Percentiles rank a stretch among this genome's conserved stretches.
Evolutionary conservation across 2,888 invertebrate genomes (phyloP).

Genomic region (Meteorus colon): DNA sequence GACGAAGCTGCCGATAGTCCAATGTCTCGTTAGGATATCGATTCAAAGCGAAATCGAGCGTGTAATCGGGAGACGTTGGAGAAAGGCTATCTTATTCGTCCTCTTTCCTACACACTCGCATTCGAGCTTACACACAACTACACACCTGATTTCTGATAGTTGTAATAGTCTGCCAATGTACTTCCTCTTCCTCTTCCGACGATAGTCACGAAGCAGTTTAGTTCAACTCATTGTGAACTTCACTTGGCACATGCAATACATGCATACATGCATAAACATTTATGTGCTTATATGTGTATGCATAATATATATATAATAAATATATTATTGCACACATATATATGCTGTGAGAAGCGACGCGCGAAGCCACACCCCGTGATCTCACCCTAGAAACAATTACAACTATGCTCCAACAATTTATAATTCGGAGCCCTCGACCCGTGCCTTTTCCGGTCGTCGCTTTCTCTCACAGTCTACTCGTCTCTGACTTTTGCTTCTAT

Average conservation of each 20-base stretch:
- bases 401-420: slow-evolving; percentile 69
- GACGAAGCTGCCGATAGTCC: slow-evolving; percentile 33
- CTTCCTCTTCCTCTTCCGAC: neutral
- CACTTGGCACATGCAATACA: neutral
- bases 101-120: neutral
- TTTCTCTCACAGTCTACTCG: slow-evolving; percentile 31
- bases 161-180: neutral
- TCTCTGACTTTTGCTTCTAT: slow-evolving; percentile 24
- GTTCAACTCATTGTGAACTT: neutral
- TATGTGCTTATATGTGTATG: neutral
- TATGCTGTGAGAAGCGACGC: slow-evolving; percentile 13
- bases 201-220: neutral
- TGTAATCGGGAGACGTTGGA: slow-evolving; percentile 34
- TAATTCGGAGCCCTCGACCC: slow-evolving; percentile 59
- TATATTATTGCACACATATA: neutral
- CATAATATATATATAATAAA: neutral
- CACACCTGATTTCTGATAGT: neutral
- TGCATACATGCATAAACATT: neutral
- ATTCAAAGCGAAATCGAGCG: slow-evolving; percentile 38
- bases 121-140: neutral
- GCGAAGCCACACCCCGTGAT: slow-evolving; percentile 22
- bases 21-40: slow-evolving; percentile 39
- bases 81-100: neutral
- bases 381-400: slow-evolving; percentile 62
- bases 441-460: slow-evolving; percentile 34